A percentile compares a stretch with the other conserved stretches of the same genome.
Evolutionary conservation across 2,113 vertebrate species (phyloP).

Genomic region (Talpa occidentalis): DNA sequence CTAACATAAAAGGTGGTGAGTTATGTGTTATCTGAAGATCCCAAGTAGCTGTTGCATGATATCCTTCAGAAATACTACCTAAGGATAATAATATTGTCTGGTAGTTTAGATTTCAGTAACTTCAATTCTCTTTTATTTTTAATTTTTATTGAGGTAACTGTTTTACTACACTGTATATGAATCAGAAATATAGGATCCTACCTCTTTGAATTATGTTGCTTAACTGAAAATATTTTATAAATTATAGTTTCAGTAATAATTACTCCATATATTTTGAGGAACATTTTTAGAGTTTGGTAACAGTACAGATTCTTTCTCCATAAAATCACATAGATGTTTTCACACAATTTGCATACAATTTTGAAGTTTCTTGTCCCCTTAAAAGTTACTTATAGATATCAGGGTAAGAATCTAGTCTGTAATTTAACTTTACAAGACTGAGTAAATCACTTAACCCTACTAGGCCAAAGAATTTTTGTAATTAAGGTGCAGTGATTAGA

Average conservation of each 20-base stretch:
- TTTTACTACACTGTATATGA: too few relatives aligned
- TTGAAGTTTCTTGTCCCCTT: not conserved
- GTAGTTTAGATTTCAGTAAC: not conserved
- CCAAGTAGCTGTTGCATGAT: not conserved
- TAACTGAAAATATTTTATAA: not conserved
- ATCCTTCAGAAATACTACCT: not conserved
- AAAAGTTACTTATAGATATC: not conserved
- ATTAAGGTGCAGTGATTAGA: not conserved
- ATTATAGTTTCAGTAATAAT: not conserved
- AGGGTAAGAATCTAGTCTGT: not conserved
- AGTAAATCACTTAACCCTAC: not conserved
- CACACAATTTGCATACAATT: not conserved
- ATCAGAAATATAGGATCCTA: too few relatives aligned
- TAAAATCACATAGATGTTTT: not conserved
- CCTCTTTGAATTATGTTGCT: not conserved
- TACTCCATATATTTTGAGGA: not conserved
- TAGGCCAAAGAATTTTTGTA: not conserved
- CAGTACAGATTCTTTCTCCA: not conserved
- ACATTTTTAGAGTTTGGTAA: conserved; percentile 24
- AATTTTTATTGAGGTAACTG: not conserved
- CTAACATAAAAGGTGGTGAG: not conserved
- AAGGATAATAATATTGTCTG: not conserved
- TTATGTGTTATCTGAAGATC: not conserved
- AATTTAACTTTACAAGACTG: conserved; percentile 29
- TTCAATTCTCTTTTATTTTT: not conserved